Conservation (phyloP, 1,140 invertebrate genomes). For the Megalonaias nervosa region DNA sequence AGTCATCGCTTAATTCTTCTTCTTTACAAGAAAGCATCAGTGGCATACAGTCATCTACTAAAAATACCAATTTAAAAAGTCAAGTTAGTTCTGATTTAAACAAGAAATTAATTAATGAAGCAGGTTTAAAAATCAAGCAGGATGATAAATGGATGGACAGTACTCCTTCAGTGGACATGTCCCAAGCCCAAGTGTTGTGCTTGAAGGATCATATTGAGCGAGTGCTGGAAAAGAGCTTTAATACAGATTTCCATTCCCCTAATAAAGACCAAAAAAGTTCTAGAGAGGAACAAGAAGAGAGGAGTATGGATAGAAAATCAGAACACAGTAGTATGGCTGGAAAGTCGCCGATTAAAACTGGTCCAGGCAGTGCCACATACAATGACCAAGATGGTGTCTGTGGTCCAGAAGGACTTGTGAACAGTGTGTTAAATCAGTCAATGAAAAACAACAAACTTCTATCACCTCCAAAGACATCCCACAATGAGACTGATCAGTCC, state of each 20-base stretch:
- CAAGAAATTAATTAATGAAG: no score
- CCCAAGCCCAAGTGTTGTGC: constrained; percentile 37
- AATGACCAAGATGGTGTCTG: constrained; percentile 8
- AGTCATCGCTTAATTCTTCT: no score
- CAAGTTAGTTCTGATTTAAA: no score
- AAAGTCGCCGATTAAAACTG: neutral
- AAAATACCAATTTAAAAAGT: no score
- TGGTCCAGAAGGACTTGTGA: constrained; percentile 31
- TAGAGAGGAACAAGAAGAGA: neutral
- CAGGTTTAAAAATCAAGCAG: no score
- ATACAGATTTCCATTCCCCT: neutral
- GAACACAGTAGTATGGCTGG: no score
- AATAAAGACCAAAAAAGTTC: constrained; percentile 1
- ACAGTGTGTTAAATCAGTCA: constrained; percentile 25
- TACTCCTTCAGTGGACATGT: constrained; percentile 13
- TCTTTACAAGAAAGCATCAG: no score
- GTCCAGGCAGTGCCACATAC: neutral
- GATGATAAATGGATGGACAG: no score
- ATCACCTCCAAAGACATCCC: no score
- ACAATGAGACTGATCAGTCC: no score
- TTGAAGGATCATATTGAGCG: constrained; percentile 63
- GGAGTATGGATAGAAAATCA: no score
- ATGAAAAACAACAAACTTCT: constrained; percentile 3
- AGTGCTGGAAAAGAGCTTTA: constrained; percentile 57
- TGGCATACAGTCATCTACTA: no score